Conservation (phyloP, 2,888 invertebrate genomes). For the Megamerina dolium region DNA sequence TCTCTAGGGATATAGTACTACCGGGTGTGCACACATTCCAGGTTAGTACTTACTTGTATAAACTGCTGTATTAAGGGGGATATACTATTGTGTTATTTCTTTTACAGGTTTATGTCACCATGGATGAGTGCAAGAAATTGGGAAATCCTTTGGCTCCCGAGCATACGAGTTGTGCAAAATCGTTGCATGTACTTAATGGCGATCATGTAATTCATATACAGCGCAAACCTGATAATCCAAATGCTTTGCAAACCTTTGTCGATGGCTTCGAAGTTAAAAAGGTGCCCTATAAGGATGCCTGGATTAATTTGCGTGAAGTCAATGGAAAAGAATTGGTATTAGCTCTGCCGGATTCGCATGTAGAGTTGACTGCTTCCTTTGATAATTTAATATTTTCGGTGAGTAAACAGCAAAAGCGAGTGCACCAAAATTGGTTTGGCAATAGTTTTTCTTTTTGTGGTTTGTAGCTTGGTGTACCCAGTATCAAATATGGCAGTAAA, state of each 20-base stretch:
- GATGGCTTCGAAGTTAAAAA: constrained; percentile 42
- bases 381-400: constrained; percentile 53
- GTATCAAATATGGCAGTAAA: constrained; percentile 63
- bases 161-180: constrained; percentile 58
- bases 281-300: constrained; percentile 55
- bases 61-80: too few species aligned
- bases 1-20: constrained; percentile 60
- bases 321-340: constrained; percentile 59
- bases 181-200: constrained; percentile 62
- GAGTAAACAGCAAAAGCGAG: constrained; percentile 19
- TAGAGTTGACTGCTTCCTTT: constrained; percentile 56
- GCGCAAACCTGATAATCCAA: constrained; percentile 42
- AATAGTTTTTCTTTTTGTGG: too few species aligned
- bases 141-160: constrained; percentile 26
- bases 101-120: constrained; percentile 61
- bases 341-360: constrained; percentile 61
- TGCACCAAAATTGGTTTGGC: too few species aligned
- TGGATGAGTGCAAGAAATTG: constrained; percentile 60
- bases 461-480: constrained; percentile 62
- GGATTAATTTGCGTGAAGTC: constrained; percentile 56
- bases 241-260: constrained; percentile 39
- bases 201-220: constrained; percentile 58
- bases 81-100: not conserved
- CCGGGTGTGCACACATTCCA: constrained; percentile 50
- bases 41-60: constrained; percentile 21